Percentiles rank a stretch among this genome's conserved stretches.
These are phyloP conservation scores for Toxonevra muliebris DNA, from an alignment of 2,888 invertebrate genomes.

Conservation along the genomic window DNA sequence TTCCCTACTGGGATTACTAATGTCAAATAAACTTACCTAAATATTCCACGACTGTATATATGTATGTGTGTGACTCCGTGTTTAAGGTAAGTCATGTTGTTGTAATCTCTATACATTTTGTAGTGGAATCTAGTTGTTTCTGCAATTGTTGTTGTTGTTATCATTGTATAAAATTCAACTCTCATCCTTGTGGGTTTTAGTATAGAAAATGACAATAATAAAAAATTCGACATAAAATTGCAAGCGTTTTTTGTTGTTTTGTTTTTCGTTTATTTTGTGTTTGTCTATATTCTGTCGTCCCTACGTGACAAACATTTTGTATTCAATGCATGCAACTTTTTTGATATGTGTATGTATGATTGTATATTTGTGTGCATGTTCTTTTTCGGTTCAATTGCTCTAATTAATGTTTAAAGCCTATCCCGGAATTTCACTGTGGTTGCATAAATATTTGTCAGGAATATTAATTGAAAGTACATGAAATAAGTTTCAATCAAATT, in stretches of 20 bases:
- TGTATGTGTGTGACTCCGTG: too few species aligned
- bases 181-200: neutral
- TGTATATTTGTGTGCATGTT: conserved; percentile 3
- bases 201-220: conserved; percentile 21
- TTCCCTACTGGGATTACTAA: too few species aligned
- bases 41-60: too few species aligned
- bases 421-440: conserved; percentile 29
- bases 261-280: too few species aligned
- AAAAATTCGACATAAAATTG: conserved; percentile 40
- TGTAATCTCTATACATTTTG: too few species aligned
- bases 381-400: conserved; percentile 50
- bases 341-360: neutral
- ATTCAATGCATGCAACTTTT: conserved; percentile 44
- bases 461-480: conserved; percentile 23
- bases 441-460: conserved; percentile 7
- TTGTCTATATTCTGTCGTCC: conserved; percentile 18
- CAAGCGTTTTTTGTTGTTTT: conserved; percentile 20
- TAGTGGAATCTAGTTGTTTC: too few species aligned
- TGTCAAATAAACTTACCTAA: too few species aligned
- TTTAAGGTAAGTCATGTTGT: too few species aligned
- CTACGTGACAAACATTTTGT: conserved; percentile 51
- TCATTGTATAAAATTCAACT: too few species aligned
- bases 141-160: too few species aligned
- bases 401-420: conserved; percentile 59
- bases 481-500: too few species aligned